phyloP scores from a whole-genome alignment of 2,888 invertebrate species.

The Callyntrura guangdongensis region DNA sequence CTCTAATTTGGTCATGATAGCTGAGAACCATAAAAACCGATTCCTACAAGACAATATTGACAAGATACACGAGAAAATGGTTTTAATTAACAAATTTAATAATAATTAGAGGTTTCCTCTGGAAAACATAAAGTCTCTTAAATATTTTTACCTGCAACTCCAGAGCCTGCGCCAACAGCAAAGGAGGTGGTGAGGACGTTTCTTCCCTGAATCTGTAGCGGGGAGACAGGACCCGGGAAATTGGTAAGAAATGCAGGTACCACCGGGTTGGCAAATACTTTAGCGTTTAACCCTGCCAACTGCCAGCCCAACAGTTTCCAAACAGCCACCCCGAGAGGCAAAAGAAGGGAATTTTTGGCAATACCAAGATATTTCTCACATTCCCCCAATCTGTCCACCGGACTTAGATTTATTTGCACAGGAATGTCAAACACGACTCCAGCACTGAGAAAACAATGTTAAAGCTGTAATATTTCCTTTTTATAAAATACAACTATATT shows the following conservation, averaged over 20 bases:
- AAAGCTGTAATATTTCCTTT: no score
- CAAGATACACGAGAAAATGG: no score
- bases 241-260: slow-evolving; percentile 42
- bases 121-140: no score
- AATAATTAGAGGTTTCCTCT: no score
- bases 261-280: slow-evolving; percentile 1
- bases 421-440: slow-evolving; percentile 45
- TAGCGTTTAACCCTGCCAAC: not conserved
- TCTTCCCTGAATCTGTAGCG: slow-evolving; percentile 9
- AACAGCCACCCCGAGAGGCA: not conserved
- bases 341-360: slow-evolving; percentile 13
- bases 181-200: not conserved
- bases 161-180: slow-evolving; percentile 29
- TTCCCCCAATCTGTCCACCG: slow-evolving; percentile 4
- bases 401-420: not conserved
- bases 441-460: slow-evolving; percentile 23
- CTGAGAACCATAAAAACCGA: slow-evolving; percentile 48
- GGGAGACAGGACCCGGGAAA: slow-evolving; percentile 49
- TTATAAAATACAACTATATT: no score
- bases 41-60: slow-evolving; percentile 15
- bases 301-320: slow-evolving; percentile 31
- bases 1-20: not conserved
- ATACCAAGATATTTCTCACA: not conserved
- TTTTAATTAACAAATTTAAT: no score
- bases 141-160: slow-evolving; percentile 20